Conservation (phyloP, 2,888 invertebrate genomes). For the Clivina fossor region DNA sequence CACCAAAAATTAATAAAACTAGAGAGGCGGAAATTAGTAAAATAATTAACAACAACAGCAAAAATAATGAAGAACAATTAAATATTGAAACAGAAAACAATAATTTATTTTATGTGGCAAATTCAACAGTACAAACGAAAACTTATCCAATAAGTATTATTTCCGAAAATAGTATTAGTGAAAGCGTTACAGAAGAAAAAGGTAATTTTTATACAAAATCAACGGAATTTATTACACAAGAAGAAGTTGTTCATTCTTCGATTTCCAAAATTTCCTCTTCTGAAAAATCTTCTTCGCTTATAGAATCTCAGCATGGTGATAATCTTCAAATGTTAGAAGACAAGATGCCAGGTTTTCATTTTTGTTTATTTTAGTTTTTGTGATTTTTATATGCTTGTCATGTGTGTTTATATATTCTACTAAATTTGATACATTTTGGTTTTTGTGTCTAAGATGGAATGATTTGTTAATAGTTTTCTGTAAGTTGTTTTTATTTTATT, state of each 20-base stretch:
- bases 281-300: slow-evolving; percentile 17
- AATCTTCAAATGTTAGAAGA: slow-evolving; percentile 23
- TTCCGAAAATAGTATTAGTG: no score
- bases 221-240: neutral
- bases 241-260: slow-evolving; percentile 6
- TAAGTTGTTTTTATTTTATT: no score
- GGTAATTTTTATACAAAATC: neutral
- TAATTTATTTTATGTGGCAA: slow-evolving; percentile 50
- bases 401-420: neutral
- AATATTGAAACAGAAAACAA: slow-evolving; percentile 30
- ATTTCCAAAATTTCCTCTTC: slow-evolving; percentile 18
- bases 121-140: slow-evolving; percentile 48
- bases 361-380: slow-evolving; percentile 30
- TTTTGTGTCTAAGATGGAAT: no score
- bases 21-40: slow-evolving; percentile 6
- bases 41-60: slow-evolving; percentile 10
- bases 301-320: slow-evolving; percentile 22
- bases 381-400: slow-evolving; percentile 1
- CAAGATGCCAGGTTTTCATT: slow-evolving; percentile 28
- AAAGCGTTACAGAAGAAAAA: slow-evolving; percentile 8
- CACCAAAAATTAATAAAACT: no score
- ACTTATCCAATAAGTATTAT: no score
- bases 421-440: no score
- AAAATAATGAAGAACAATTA: slow-evolving; percentile 2
- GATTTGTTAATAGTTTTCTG: no score